A percentile compares a stretch with the other conserved stretches of the same genome.
Conservation (phyloP, 1,140 invertebrate genomes). For the Cherax quadricarinatus region DNA sequence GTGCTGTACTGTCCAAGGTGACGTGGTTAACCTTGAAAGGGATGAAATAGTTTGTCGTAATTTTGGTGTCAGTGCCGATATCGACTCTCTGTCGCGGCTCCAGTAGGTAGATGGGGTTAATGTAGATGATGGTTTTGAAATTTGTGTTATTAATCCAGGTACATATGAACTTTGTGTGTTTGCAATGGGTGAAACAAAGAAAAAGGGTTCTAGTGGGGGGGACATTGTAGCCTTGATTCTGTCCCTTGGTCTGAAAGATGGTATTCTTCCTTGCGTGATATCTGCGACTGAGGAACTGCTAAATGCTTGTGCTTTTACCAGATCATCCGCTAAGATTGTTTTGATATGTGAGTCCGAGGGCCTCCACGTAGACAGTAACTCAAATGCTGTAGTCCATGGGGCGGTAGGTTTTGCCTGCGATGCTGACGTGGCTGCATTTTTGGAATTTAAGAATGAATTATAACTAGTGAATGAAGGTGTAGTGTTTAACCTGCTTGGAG, state of each 20-base stretch:
- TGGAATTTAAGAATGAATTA: neutral
- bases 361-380: neutral
- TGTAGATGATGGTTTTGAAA: no score
- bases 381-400: neutral
- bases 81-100: neutral
- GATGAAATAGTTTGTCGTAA: neutral
- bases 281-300: neutral
- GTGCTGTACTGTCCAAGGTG: no score
- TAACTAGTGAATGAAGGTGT: neutral
- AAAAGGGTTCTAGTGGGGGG: no score
- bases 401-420: neutral
- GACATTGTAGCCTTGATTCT: no score
- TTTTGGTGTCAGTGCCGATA: neutral
- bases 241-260: neutral
- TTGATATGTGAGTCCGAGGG: neutral
- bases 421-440: neutral
- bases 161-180: no score
- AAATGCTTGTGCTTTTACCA: neutral
- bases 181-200: no score
- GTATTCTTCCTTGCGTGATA: no score
- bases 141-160: no score
- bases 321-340: neutral
- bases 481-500: neutral
- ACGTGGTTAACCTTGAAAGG: neutral
- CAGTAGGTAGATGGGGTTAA: no score